Percentiles rank a stretch among this genome's conserved stretches.
Evolutionary conservation across 1,140 invertebrate genomes (phyloP).

Genomic region (Bemisia tabaci): DNA sequence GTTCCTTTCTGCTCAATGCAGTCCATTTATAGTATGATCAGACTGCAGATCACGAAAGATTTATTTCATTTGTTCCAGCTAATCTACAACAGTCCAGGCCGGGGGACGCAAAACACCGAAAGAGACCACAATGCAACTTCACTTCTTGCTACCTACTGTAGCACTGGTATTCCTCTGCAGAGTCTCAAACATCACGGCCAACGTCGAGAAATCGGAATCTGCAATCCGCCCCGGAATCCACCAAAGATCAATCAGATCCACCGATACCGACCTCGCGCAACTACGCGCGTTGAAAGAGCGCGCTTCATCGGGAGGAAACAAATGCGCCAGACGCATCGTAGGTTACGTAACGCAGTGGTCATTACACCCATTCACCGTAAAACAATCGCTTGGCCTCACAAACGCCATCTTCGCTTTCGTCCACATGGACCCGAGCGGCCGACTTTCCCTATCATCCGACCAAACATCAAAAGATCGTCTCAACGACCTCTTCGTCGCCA

Average conservation of each 20-base stretch:
- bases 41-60: too few species aligned
- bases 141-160: too few species aligned
- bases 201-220: background rate
- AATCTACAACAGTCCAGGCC: too few species aligned
- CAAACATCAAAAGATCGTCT: slow-evolving; percentile 11
- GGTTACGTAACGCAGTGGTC: slow-evolving; percentile 19
- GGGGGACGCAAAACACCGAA: too few species aligned
- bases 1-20: too few species aligned
- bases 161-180: background rate
- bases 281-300: too few species aligned
- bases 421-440: slow-evolving; percentile 15
- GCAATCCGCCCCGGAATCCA: background rate
- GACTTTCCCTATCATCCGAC: slow-evolving; percentile 9
- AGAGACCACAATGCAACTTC: too few species aligned
- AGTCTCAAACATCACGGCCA: background rate
- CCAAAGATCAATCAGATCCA: too few species aligned
- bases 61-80: too few species aligned
- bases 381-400: slow-evolving; percentile 12
- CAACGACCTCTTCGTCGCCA: slow-evolving; percentile 7
- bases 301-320: too few species aligned
- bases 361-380: slow-evolving; percentile 6
- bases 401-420: slow-evolving; percentile 19
- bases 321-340: slow-evolving; percentile 17
- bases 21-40: too few species aligned
- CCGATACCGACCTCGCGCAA: too few species aligned